phyloP scores from a whole-genome alignment of 2,888 invertebrate species.

The Apodemia duryi region DNA sequence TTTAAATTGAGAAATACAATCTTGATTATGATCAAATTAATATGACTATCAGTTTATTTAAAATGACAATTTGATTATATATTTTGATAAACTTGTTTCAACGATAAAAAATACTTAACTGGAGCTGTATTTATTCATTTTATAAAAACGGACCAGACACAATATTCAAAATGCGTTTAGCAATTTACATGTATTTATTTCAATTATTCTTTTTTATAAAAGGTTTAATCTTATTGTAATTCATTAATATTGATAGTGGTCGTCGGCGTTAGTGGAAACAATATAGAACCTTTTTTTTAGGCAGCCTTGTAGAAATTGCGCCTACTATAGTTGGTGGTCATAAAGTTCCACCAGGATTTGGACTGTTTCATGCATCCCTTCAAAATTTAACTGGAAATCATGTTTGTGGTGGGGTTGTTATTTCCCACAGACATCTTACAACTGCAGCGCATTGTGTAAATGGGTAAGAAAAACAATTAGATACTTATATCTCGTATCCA shows the following conservation, averaged over 20 bases:
- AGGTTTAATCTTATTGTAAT: neutral
- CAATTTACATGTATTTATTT: neutral
- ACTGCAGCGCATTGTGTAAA: conserved; percentile 66
- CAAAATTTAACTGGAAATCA: conserved; percentile 60
- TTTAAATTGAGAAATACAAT: conserved; percentile 7
- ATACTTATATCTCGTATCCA: neutral
- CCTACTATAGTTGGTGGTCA: conserved; percentile 55
- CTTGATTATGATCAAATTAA: conserved; percentile 7
- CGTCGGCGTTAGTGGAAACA: neutral
- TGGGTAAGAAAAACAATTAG: conserved; percentile 24
- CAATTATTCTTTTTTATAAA: neutral
- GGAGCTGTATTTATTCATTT: neutral
- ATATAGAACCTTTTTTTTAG: neutral
- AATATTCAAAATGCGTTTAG: neutral
- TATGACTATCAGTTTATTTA: neutral
- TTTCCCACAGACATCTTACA: conserved; percentile 51
- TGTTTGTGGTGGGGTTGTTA: conserved; percentile 63
- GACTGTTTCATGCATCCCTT: conserved; percentile 59
- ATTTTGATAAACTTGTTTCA: neutral
- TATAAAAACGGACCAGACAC: neutral
- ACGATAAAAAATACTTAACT: neutral
- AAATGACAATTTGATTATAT: neutral
- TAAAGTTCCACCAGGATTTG: conserved; percentile 48
- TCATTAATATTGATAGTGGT: neutral
- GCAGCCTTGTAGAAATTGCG: conserved; percentile 23